phyloP scores from a whole-genome alignment of 2,888 invertebrate genomes.

The Schrankia costaestrigalis region DNA sequence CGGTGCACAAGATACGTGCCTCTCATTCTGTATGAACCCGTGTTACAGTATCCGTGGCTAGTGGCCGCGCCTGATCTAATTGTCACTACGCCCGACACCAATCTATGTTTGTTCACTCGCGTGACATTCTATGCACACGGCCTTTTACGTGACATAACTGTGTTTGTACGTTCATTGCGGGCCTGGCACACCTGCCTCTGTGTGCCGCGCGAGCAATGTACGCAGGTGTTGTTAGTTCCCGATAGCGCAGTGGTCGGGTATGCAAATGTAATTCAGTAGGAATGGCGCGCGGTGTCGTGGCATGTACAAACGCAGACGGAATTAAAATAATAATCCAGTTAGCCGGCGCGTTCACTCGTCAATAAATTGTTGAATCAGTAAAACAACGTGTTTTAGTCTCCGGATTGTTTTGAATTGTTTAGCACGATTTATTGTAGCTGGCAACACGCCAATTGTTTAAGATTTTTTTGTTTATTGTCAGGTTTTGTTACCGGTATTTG shows the following conservation, averaged over 20 bases:
- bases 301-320: slow-evolving; percentile 4
- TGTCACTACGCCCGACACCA: slow-evolving; percentile 4
- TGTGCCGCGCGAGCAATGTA: slow-evolving; percentile 4
- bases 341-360: slow-evolving; percentile 5
- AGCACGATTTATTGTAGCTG: slow-evolving; percentile 7
- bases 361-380: slow-evolving; percentile 8
- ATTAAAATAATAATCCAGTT: slow-evolving; percentile 23
- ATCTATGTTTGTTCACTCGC: slow-evolving; percentile 8
- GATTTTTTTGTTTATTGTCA: background rate
- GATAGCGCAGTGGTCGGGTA: background rate
- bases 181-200: background rate
- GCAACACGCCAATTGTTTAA: background rate
- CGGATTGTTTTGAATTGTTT: slow-evolving; percentile 9
- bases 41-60: slow-evolving; percentile 10
- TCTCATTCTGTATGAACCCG: slow-evolving; percentile 9
- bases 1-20: slow-evolving; percentile 10
- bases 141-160: background rate
- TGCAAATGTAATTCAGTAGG: slow-evolving; percentile 14
- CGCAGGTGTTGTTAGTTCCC: background rate
- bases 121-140: background rate
- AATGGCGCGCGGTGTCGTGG: slow-evolving; percentile 1
- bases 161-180: slow-evolving; percentile 3
- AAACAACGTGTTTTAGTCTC: slow-evolving; percentile 9
- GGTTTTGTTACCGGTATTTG: slow-evolving; percentile 2
- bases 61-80: slow-evolving; percentile 11